A percentile compares a stretch with the other conserved stretches of the same genome.
phyloP scores from a whole-genome alignment of 2,888 invertebrate species.

The Adineta ricciae region DNA sequence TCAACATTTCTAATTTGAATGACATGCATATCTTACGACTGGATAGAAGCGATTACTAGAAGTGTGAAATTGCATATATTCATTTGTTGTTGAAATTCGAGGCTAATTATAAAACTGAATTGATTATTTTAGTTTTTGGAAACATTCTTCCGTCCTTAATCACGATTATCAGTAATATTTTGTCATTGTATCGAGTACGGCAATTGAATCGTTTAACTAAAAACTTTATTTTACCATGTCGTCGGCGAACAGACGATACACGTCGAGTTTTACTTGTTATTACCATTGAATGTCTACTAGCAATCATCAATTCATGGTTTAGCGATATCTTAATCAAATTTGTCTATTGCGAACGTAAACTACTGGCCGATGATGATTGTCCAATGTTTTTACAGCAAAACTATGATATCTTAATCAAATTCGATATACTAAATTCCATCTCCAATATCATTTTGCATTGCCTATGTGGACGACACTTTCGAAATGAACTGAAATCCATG shows the following conservation, averaged over 20 bases:
- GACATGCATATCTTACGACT: no score
- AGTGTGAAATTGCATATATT: no score
- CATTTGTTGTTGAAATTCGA: no score
- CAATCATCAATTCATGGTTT: neutral
- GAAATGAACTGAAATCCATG: neutral
- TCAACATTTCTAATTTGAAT: no score
- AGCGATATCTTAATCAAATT: neutral
- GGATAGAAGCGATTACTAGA: no score
- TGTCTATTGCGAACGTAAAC: neutral
- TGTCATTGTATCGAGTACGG: neutral
- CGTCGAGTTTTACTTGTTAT: slow-evolving; percentile 7
- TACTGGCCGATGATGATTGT: neutral
- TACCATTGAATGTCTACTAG: slow-evolving; percentile 10
- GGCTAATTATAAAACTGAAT: no score
- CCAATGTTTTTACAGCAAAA: neutral
- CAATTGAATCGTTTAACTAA: neutral
- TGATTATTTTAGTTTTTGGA: neutral
- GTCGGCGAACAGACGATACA: slow-evolving; percentile 18
- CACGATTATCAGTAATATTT: neutral
- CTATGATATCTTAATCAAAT: neutral
- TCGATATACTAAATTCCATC: neutral
- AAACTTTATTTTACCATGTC: neutral
- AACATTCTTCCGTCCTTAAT: neutral
- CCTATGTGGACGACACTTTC: neutral
- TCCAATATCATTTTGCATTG: slow-evolving; percentile 5